Percentiles rank a stretch among this genome's conserved stretches.
Conservation (phyloP, 2,797 vertebrate species). For the Myoxocephalus aenaeus region DNA sequence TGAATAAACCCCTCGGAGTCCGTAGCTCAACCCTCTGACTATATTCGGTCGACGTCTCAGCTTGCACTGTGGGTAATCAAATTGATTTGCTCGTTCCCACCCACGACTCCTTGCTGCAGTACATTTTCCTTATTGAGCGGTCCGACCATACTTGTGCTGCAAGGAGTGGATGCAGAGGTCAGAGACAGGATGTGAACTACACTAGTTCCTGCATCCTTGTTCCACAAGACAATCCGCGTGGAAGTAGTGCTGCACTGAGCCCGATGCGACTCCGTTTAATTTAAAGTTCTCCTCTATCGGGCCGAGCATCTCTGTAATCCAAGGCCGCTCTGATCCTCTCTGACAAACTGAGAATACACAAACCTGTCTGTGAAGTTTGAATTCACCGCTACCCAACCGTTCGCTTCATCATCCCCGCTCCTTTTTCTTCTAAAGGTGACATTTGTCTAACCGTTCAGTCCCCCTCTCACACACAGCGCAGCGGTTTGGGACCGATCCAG, state of each 20-base stretch:
- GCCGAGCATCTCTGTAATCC: constrained; percentile 62
- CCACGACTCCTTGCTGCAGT: constrained; percentile 43
- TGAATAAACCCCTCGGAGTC: constrained; percentile 39
- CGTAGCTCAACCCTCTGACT: constrained; percentile 36
- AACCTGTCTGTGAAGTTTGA: constrained; percentile 45
- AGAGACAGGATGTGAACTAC: neutral
- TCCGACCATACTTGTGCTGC: constrained; percentile 4
- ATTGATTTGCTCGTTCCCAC: constrained; percentile 56
- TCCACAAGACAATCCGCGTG: constrained; percentile 3
- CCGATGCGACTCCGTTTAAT: constrained; percentile 50
- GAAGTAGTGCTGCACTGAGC: neutral
- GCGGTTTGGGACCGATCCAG: constrained; percentile 71
- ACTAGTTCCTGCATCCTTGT: constrained; percentile 22
- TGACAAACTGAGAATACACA: constrained; percentile 51
- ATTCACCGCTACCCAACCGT: constrained; percentile 27
- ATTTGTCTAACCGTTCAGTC: constrained; percentile 73
- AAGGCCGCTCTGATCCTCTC: constrained; percentile 60
- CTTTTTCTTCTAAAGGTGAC: constrained; percentile 61
- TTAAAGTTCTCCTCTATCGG: constrained; percentile 60
- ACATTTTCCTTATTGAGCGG: constrained; percentile 53
- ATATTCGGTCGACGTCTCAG: constrained; percentile 46
- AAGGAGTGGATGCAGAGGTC: neutral
- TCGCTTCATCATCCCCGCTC: constrained; percentile 51
- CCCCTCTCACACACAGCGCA: constrained; percentile 45
- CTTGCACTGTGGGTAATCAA: constrained; percentile 43